These are phyloP conservation scores for Hipparchia semele DNA, from an alignment of 2,888 invertebrate genomes.

Conservation along the genomic window DNA sequence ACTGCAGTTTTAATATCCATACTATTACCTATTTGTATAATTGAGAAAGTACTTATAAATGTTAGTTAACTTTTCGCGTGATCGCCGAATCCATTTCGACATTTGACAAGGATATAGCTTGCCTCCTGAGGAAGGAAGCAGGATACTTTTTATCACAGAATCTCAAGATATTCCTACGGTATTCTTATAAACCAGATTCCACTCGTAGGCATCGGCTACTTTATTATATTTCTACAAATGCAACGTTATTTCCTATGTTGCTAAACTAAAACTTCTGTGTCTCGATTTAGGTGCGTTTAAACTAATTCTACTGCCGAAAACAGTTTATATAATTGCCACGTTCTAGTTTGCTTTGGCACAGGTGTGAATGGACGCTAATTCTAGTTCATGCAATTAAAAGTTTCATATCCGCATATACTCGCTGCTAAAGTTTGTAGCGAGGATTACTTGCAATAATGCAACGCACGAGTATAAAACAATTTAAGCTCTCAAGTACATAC, in stretches of 20 bases:
- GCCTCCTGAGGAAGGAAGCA: too few relatives aligned
- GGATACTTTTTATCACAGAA: too few relatives aligned
- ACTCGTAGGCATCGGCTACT: too few relatives aligned
- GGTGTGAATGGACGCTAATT: slow-evolving; percentile 12
- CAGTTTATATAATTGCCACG: not conserved
- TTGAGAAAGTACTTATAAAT: too few relatives aligned
- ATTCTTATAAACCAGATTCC: too few relatives aligned
- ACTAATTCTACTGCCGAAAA: not conserved
- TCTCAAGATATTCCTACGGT: too few relatives aligned
- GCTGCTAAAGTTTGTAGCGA: not conserved
- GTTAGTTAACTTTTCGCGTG: too few relatives aligned
- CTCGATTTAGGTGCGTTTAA: not conserved
- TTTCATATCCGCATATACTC: not conserved
- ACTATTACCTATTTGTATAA: too few relatives aligned
- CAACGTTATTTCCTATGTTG: not conserved
- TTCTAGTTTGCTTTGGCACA: slow-evolving; percentile 3
- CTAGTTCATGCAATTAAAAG: slow-evolving; percentile 14
- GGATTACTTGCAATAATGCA: not conserved
- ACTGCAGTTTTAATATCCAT: too few relatives aligned
- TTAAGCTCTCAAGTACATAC: not conserved
- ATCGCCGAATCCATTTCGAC: too few relatives aligned
- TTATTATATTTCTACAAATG: too few relatives aligned
- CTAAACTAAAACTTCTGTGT: not conserved
- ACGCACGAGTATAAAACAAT: not conserved
- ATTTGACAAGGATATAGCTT: too few relatives aligned